Percentiles rank a stretch among this genome's conserved stretches.
Conservation (phyloP, 2,113 vertebrate genomes). For the Mixornis gularis region DNA sequence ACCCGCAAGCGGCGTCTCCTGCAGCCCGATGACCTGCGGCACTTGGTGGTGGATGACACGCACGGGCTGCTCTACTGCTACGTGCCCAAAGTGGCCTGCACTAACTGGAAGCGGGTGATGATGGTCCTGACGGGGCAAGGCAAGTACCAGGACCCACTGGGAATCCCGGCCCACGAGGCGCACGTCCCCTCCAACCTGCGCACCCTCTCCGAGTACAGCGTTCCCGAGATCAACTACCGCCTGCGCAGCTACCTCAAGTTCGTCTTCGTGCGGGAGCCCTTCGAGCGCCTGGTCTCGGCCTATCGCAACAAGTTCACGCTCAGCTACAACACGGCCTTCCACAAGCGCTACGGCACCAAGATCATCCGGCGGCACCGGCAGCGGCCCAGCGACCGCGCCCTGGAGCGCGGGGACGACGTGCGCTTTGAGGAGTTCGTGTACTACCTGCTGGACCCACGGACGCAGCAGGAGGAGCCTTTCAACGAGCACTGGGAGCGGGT, state of each 20-base stretch:
- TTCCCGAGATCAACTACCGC: conserved; percentile 84
- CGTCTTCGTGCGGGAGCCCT: conserved; percentile 90
- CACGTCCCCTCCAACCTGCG: conserved; percentile 82
- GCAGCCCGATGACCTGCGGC: conserved; percentile 82
- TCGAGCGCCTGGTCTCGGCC: conserved; percentile 90
- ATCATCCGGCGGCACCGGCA: conserved; percentile 85
- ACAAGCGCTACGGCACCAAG: conserved; percentile 87
- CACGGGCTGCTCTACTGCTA: conserved; percentile 91
- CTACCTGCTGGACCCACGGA: conserved; percentile 88
- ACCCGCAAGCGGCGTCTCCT: conserved; percentile 81
- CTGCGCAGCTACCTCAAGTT: conserved; percentile 92
- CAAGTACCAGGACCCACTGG: conserved; percentile 74
- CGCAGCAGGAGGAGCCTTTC: conserved; percentile 86
- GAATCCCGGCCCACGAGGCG: conserved; percentile 85
- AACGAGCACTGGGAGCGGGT: conserved; percentile 95
- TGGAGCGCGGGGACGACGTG: conserved; percentile 83
- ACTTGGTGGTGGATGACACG: conserved; percentile 86
- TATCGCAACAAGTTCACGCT: conserved; percentile 91
- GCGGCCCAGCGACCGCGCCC: conserved; percentile 72
- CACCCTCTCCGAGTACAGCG: conserved; percentile 82
- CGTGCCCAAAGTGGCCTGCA: conserved; percentile 93
- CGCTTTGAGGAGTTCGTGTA: conserved; percentile 92
- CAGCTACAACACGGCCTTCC: conserved; percentile 89
- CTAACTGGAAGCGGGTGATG: conserved; percentile 93
- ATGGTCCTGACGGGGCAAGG: conserved; percentile 84